Conservation (phyloP, 2,113 vertebrate species). For the Perccottus glenii region DNA sequence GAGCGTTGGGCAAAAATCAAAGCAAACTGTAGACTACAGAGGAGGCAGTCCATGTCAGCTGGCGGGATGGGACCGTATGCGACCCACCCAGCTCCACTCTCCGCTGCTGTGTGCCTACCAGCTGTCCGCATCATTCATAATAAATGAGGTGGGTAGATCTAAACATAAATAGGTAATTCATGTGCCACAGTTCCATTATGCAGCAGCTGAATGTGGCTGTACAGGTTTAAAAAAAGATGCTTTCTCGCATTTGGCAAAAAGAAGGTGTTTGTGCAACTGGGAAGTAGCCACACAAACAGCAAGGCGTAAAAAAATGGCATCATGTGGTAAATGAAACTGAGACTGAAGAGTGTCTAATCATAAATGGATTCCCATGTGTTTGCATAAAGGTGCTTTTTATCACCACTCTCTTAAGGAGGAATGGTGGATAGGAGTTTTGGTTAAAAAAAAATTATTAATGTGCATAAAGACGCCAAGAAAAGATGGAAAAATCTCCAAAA, state of each 20-base stretch:
- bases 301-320: background rate
- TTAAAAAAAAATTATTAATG: too few species aligned
- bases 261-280: conserved; percentile 32
- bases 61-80: conserved; percentile 26
- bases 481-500: too few species aligned
- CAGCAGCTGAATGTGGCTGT: conserved; percentile 36
- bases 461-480: too few species aligned
- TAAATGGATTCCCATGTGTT: background rate
- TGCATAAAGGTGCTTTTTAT: background rate
- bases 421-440: too few species aligned
- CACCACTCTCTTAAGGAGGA: background rate
- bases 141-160: conserved; percentile 71
- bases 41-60: conserved; percentile 46
- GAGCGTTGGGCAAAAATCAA: conserved; percentile 58
- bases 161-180: conserved; percentile 75
- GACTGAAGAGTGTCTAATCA: background rate
- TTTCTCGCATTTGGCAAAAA: conserved; percentile 24
- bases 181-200: conserved; percentile 64
- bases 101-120: conserved; percentile 38
- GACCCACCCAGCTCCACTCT: conserved; percentile 33
- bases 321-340: conserved; percentile 17
- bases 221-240: conserved; percentile 22
- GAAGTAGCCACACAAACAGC: conserved; percentile 2
- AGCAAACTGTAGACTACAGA: conserved; percentile 55
- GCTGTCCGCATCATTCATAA: conserved; percentile 71